Base-by-base conservation (phyloP, 1,140 invertebrate genomes). In the Globodera rostochiensis region DNA sequence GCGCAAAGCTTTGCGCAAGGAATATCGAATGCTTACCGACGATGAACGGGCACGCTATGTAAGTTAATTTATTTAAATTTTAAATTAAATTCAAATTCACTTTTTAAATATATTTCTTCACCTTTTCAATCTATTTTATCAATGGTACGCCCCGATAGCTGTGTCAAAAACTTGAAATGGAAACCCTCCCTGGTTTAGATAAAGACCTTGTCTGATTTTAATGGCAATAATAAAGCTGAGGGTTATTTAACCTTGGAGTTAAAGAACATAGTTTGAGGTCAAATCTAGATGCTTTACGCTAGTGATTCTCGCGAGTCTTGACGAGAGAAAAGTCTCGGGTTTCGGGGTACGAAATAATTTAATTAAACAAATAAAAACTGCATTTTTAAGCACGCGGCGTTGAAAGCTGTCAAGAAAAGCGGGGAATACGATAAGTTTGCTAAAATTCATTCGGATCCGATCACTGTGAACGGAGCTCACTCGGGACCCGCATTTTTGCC, bases 361-460 rank as follows among this genome's bases (percentile, higher is more conserved):
- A 19, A 75, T 36, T 36, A 60, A 13, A 46, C 47, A 50, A 74
- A 25, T 6, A 36, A 74, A 46, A 75, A 64, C 6, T 19, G 15
- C 5, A 60, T 60, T 60, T 60, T 82, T 53, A 7, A 78, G 76
- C 91, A 91, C 81, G 82, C 84, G 47, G 91, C 90, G 11, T n/a
- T 91, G 6, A 87, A 86, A 21, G 77, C 83, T 60, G 79, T 91
- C 13, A 91, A 91, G 75, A 75, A 85, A n/a, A 88, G 78, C 67
- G 88, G 88, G 50, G 88, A 88, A 71, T 89, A 88, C 57, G 88
- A 89, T 70, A 50, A 87, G 74, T 67, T 89, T 4, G 83, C 84
- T 21, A 74, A 73, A n/a, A 82, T 86, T 25, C 84, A 86, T 80
- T 82, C 87, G 4, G 81, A 87, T 64, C 85, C 84, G 60, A 45